phyloP scores from a whole-genome alignment of 2,888 invertebrate genomes.

The Sturmia bella region DNA sequence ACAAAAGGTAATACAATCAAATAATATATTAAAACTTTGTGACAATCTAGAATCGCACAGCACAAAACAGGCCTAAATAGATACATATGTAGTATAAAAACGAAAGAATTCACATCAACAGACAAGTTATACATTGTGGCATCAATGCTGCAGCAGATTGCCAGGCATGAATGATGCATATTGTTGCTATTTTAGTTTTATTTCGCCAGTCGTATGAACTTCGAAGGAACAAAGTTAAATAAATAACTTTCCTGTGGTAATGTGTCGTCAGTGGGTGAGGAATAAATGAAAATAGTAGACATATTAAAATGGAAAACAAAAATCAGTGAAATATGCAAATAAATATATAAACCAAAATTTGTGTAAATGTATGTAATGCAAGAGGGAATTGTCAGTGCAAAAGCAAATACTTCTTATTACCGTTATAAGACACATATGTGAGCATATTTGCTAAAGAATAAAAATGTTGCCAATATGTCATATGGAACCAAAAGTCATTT shows the following conservation, averaged over 20 bases:
- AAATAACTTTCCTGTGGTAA: constrained; percentile 8
- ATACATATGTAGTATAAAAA: neutral
- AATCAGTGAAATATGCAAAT: neutral
- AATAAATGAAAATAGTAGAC: constrained; percentile 41
- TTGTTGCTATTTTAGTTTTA: constrained; percentile 50
- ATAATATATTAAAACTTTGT: constrained; percentile 77
- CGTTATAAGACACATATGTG: constrained; percentile 26
- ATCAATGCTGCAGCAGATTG: constrained; percentile 65
- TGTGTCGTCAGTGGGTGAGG: constrained; percentile 31
- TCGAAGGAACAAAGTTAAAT: constrained; percentile 7
- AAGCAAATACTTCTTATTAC: constrained; percentile 70
- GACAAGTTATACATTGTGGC: constrained; percentile 58
- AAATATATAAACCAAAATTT: neutral
- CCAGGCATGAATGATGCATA: constrained; percentile 69
- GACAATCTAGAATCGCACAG: constrained; percentile 29
- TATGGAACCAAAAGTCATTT: constrained; percentile 80
- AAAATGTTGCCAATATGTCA: constrained; percentile 66
- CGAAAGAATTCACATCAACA: constrained; percentile 27
- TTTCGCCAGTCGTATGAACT: constrained; percentile 8
- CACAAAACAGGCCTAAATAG: constrained; percentile 30
- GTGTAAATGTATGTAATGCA: neutral
- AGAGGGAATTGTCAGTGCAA: constrained; percentile 76
- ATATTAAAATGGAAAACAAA: constrained; percentile 23
- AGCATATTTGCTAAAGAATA: too few species aligned
- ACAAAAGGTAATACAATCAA: constrained; percentile 76